These are phyloP conservation scores for Percina caprodes DNA, from an alignment of 2,113 vertebrate genomes.

Conservation along the genomic window DNA sequence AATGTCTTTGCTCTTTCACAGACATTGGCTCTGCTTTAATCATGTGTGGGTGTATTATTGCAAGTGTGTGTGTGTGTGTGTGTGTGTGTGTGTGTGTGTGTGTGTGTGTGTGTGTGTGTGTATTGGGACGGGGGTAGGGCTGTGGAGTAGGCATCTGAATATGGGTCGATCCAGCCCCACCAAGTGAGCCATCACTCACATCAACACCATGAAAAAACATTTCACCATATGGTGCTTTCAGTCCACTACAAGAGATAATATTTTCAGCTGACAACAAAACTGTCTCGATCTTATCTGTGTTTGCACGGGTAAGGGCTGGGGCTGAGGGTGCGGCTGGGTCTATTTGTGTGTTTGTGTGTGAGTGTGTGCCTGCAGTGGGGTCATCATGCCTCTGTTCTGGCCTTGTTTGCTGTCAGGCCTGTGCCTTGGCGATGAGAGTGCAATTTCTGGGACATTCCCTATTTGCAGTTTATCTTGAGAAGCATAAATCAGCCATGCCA, in stretches of 20 bases:
- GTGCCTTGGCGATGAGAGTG: conserved; percentile 68
- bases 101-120: conserved; percentile 23
- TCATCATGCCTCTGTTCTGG: conserved; percentile 63
- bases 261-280: conserved; percentile 84
- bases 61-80: not conserved
- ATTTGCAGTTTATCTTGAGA: conserved; percentile 80
- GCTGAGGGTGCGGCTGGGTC: conserved; percentile 16
- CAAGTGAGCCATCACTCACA: conserved; percentile 84
- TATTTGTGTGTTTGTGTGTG: conserved; percentile 23
- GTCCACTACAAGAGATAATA: conserved; percentile 83
- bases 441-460: conserved; percentile 75
- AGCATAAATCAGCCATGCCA: conserved; percentile 70
- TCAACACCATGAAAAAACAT: conserved; percentile 79
- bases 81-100: conserved; percentile 19
- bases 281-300: conserved; percentile 78
- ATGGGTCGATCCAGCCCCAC: conserved; percentile 80
- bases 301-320: conserved; percentile 50
- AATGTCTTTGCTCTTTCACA: conserved; percentile 27
- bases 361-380: conserved; percentile 44
- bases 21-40: conserved; percentile 33
- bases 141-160: conserved; percentile 72
- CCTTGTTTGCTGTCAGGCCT: conserved; percentile 72
- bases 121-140: conserved; percentile 20
- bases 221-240: conserved; percentile 85
- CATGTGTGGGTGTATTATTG: conserved; percentile 17